Evolutionary conservation across 2,888 invertebrate genomes (phyloP).

Genomic region (Leptinotarsa juncta): DNA sequence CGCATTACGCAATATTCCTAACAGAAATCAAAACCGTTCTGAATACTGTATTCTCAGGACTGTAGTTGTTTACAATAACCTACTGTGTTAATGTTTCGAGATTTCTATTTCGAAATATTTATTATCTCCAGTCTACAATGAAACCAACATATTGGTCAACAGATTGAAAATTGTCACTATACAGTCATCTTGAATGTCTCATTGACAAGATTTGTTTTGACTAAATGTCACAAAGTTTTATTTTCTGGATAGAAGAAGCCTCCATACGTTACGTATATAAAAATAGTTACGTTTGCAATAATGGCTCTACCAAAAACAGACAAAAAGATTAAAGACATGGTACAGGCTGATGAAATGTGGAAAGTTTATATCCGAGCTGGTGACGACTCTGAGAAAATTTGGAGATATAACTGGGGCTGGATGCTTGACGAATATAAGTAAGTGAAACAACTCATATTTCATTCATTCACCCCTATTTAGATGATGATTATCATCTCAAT

Average conservation of each 20-base stretch:
- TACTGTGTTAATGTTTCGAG: too few species aligned
- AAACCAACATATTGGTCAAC: too few species aligned
- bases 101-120: too few species aligned
- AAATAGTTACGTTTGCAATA: neutral
- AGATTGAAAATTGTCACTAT: too few species aligned
- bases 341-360: conserved; percentile 34
- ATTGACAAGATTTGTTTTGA: neutral
- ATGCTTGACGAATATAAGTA: conserved; percentile 40
- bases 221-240: neutral
- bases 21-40: too few species aligned
- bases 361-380: conserved; percentile 33
- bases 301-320: conserved; percentile 26
- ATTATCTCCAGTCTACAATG: too few species aligned
- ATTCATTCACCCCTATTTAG: too few species aligned
- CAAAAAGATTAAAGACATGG: conserved; percentile 16
- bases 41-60: too few species aligned
- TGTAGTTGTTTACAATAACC: too few species aligned
- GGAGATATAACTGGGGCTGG: conserved; percentile 40
- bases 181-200: neutral
- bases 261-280: neutral
- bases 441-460: neutral
- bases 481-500: too few species aligned
- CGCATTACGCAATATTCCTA: too few species aligned
- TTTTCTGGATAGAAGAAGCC: too few species aligned
- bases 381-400: conserved; percentile 35